Conservation (phyloP, 2,113 vertebrate species). For the Ailuropoda melanoleuca region DNA sequence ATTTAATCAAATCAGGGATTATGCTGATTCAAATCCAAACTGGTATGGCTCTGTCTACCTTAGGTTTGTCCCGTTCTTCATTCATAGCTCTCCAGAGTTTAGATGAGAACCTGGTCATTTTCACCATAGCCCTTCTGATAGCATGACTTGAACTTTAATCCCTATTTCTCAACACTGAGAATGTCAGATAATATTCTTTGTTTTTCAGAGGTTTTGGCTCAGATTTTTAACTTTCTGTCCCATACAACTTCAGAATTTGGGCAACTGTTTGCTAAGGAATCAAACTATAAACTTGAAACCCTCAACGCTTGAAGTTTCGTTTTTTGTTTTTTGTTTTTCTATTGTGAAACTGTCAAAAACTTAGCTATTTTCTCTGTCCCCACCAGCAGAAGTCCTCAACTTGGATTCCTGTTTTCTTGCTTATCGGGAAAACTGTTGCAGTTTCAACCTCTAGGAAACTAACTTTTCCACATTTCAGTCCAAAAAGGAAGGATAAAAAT, state of each 20-base stretch:
- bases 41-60: too few species aligned
- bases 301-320: background rate
- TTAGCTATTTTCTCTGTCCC: background rate
- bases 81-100: background rate
- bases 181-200: background rate
- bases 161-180: background rate
- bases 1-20: background rate
- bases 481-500: background rate
- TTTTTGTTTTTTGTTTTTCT: background rate
- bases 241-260: background rate
- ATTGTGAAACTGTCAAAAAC: background rate
- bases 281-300: background rate
- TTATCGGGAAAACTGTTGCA: background rate
- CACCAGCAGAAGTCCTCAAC: background rate
- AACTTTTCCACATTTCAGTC: background rate
- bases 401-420: background rate
- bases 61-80: background rate
- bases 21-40: background rate
- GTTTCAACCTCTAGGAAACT: background rate
- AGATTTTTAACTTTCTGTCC: background rate
- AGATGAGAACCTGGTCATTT: background rate
- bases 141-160: background rate
- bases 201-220: background rate
- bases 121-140: background rate
- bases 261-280: background rate